phyloP scores from a whole-genome alignment of 2,113 vertebrate genomes.

The Bagarius yarrelli region DNA sequence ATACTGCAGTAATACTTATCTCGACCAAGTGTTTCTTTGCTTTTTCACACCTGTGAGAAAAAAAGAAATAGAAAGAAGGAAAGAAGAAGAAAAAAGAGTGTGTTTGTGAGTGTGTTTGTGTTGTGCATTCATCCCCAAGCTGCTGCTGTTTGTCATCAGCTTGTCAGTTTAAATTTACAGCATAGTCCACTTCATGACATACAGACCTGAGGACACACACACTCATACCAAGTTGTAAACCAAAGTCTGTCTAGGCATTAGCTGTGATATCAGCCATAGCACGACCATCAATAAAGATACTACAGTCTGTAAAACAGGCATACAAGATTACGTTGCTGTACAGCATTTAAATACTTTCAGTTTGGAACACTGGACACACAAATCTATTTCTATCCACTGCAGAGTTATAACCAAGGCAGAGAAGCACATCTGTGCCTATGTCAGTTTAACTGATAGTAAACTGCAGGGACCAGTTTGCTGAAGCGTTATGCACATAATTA shows the following conservation, averaged over 20 bases:
- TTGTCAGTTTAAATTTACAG: constrained; percentile 50
- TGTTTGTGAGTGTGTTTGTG: constrained; percentile 20
- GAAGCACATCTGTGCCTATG: background rate
- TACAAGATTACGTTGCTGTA: background rate
- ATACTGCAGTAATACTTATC: background rate
- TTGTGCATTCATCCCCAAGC: constrained; percentile 36
- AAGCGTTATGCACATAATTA: background rate
- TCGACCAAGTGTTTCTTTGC: background rate
- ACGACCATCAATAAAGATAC: background rate
- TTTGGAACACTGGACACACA: background rate
- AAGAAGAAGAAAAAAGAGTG: background rate
- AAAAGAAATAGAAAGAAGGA: background rate
- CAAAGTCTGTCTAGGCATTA: background rate
- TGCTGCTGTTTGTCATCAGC: constrained; percentile 45
- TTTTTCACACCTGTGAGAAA: background rate
- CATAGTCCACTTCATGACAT: constrained; percentile 38
- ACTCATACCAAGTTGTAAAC: too few species aligned
- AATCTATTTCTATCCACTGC: background rate
- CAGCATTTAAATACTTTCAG: background rate
- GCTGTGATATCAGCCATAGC: background rate
- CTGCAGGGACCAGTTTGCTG: background rate
- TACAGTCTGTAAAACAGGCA: background rate
- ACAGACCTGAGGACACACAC: constrained; percentile 7
- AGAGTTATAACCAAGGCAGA: background rate
- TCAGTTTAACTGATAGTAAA: background rate